Evolutionary conservation across 2,797 vertebrate genomes (phyloP).

Genomic region (Ptychobarbus kaznakovi): DNA sequence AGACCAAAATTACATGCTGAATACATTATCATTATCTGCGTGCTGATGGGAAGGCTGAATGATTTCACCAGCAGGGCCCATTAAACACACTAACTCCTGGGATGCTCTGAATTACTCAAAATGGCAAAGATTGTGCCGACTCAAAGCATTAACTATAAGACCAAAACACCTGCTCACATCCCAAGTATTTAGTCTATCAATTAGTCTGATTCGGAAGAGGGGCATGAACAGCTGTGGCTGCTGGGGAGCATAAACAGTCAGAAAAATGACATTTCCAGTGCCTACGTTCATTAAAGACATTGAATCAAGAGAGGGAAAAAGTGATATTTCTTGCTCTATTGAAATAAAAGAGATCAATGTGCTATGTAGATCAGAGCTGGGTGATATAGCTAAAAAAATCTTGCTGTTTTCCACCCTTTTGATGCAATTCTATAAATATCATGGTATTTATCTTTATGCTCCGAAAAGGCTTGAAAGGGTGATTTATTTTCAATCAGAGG

Average conservation of each 20-base stretch:
- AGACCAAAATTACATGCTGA: conserved; percentile 56
- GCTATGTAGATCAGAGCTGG: background rate
- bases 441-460: background rate
- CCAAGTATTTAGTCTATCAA: conserved; percentile 34
- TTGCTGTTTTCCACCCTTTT: background rate
- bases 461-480: background rate
- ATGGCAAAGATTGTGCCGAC: conserved; percentile 17
- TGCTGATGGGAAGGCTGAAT: conserved; percentile 41
- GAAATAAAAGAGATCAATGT: background rate
- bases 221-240: conserved; percentile 31
- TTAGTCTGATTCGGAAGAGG: conserved; percentile 41
- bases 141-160: conserved; percentile 36
- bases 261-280: background rate
- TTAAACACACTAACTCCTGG: conserved; percentile 51
- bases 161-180: conserved; percentile 47
- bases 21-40: conserved; percentile 56
- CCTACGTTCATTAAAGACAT: background rate
- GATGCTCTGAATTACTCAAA: conserved; percentile 43
- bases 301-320: background rate
- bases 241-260: background rate
- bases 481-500: background rate
- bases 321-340: background rate
- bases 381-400: background rate
- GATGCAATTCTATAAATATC: background rate
- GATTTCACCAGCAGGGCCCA: conserved; percentile 45